Evolutionary conservation across 2,113 vertebrate species (phyloP), one percentile per base, ranked within the genome.

Genomic region (Romanogobio albipinnatus): DNA sequence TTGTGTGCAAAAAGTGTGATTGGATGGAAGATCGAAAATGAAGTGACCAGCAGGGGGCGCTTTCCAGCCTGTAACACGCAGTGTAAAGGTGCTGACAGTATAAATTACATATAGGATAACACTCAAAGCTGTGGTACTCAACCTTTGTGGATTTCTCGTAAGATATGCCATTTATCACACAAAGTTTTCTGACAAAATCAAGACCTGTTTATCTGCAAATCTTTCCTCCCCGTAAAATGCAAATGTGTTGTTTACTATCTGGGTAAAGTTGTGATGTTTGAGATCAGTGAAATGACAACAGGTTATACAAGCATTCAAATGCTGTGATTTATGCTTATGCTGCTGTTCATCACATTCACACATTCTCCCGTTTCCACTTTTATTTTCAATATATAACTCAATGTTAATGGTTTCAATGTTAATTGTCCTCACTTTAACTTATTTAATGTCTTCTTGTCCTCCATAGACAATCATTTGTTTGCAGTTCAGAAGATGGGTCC

Each of bases 71-170:
- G 11, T 75, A 15, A 9, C 76, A 17, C 11, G 0, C 14, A 11
- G 36, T 29, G 7, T 15, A 64, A 29, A 79, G 77, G n/a, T 29
- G 56, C 58, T 64, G 77, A 62, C 58, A 47, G 58, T 47, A 19
- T 62, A 26, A 61, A 62, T 79, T 79, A 79, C 58, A 26, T 29
- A 3, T 47, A 4, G 13, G 36, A 62, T 62, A 79, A 62, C 56
- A 10, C 77, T 17, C 22, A 62, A 79, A 79, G 58, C 39, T 29
- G 36, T 62, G 59, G 22, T 26, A 62, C 39, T 79, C 36, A 79
- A 64, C 77, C 58, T 62, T 39, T 15, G 39, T 29, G 39, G 58
- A 45, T 62, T 43, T 79, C 33, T 47, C 36, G 39, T 79, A 62
- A 62, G 36, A 45, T 61, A 62, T 26, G 77, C 1, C 19, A 78